These are phyloP conservation scores for Picathartes gymnocephalus DNA, from an alignment of 2,113 vertebrate species.

Conservation along the genomic window DNA sequence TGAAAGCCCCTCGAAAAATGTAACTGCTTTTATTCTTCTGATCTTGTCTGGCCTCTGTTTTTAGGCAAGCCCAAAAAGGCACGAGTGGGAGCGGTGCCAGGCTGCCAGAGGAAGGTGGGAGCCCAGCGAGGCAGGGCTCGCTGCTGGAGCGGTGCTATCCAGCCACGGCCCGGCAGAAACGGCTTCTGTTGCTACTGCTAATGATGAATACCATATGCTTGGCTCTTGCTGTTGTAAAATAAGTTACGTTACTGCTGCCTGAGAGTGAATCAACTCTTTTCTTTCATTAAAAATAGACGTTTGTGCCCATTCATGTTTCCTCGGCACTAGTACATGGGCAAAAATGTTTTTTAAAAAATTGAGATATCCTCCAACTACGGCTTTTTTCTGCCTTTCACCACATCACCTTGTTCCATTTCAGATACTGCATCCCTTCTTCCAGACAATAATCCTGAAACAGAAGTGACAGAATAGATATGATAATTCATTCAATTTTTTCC, in stretches of 20 bases:
- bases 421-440: neutral
- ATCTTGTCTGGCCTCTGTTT: neutral
- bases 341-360: neutral
- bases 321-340: neutral
- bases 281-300: conserved; percentile 18
- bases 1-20: neutral
- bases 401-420: neutral
- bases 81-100: neutral
- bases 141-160: conserved; percentile 14
- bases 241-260: neutral
- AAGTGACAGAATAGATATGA: neutral
- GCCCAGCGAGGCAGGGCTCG: neutral
- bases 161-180: conserved; percentile 54
- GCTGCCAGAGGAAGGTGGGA: conserved; percentile 34
- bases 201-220: conserved; percentile 79
- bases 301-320: neutral
- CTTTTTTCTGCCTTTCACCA: neutral
- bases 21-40: fast-evolving
- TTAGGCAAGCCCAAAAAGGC: neutral
- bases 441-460: neutral
- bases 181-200: conserved; percentile 67
- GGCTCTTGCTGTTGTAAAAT: conserved; percentile 31
- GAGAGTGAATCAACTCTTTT: conserved; percentile 20
- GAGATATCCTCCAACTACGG: neutral
- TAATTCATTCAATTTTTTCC: neutral